Conservation (phyloP, 2,113 vertebrate species). For the Aldabrachelys gigantea region DNA sequence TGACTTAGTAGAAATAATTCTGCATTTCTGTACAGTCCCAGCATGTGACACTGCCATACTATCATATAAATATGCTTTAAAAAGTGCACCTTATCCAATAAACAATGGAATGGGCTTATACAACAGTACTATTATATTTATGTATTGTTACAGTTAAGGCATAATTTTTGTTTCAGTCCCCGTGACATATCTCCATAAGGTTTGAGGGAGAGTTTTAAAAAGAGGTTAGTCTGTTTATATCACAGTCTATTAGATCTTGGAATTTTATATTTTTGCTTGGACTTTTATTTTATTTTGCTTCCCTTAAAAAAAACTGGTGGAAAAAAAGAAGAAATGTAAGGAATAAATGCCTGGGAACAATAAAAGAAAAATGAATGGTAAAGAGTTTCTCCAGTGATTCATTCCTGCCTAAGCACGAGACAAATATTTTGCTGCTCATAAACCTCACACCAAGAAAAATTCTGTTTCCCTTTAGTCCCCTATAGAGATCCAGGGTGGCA, state of each 20-base stretch:
- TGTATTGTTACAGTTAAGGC: not conserved
- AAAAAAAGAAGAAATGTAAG: not conserved
- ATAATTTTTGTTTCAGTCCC: not conserved
- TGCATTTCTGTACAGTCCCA: not conserved
- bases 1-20: not conserved
- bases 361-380: conserved; percentile 59
- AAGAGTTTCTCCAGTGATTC: conserved; percentile 60
- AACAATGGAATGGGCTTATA: not conserved
- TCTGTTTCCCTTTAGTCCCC: conserved; percentile 67
- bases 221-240: not conserved
- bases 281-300: conserved; percentile 9
- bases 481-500: conserved; percentile 65
- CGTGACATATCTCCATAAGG: not conserved
- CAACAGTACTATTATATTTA: not conserved
- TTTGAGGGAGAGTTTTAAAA: not conserved
- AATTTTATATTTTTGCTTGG: conserved; percentile 4
- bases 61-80: not conserved
- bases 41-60: not conserved
- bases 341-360: conserved; percentile 47
- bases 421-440: conserved; percentile 67
- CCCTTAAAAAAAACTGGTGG: conserved; percentile 34
- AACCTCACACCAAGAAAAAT: conserved; percentile 69
- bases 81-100: not conserved
- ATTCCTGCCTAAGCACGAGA: conserved; percentile 58
- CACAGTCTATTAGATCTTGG: not conserved